Percentiles rank a stretch among this genome's conserved stretches.
phyloP scores from a whole-genome alignment of 2,888 invertebrate genomes.

The Meliscaeva auricollis region DNA sequence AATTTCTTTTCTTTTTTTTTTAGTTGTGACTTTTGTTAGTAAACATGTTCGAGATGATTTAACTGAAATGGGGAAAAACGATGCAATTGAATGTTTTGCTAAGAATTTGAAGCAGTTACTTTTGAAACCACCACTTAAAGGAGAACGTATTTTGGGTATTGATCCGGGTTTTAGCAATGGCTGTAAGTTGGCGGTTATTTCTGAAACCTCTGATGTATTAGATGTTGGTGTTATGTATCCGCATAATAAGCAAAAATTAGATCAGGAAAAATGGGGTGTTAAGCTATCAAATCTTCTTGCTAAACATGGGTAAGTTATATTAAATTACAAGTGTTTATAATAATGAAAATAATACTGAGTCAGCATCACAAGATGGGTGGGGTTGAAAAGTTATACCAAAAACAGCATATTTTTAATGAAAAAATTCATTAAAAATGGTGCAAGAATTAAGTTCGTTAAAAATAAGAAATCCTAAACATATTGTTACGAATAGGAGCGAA shows the following conservation, averaged over 20 bases:
- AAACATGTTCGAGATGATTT: conserved; percentile 90
- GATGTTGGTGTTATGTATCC: conserved; percentile 89
- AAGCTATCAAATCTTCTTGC: conserved; percentile 85
- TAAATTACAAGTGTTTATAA: no score
- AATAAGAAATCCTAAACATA: no score
- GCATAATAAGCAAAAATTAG: conserved; percentile 83
- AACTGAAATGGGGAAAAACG: conserved; percentile 90
- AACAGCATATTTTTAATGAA: no score
- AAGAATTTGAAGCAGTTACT: conserved; percentile 93
- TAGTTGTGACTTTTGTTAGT: conserved; percentile 88
- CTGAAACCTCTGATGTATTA: conserved; percentile 88
- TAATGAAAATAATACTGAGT: no score
- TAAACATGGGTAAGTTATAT: conserved; percentile 85
- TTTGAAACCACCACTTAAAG: conserved; percentile 92
- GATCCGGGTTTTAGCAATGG: conserved; percentile 96
- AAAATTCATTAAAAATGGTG: no score
- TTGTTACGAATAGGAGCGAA: no score
- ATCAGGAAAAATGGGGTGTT: conserved; percentile 78
- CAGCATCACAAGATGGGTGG: no score
- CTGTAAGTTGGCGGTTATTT: conserved; percentile 94
- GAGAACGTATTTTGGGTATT: conserved; percentile 91
- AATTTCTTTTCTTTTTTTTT: no score
- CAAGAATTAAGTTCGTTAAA: no score
- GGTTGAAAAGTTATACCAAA: no score
- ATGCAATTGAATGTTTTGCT: conserved; percentile 93